A percentile compares a stretch with the other conserved stretches of the same genome.
Conservation (phyloP, 1,140 invertebrate species). For the Elysia chlorotica region DNA sequence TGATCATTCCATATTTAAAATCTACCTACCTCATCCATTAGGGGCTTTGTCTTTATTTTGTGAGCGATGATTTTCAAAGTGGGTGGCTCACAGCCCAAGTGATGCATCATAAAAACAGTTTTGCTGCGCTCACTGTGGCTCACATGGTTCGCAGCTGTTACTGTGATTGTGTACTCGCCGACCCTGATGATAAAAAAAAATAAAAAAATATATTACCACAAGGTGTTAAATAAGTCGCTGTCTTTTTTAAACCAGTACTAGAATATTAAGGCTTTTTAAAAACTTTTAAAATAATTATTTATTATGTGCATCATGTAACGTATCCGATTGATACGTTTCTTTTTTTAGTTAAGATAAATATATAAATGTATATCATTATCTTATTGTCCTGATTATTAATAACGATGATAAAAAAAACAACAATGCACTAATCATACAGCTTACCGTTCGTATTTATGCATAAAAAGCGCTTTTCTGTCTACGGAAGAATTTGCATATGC, state of each 20-base stretch:
- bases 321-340: too few species aligned
- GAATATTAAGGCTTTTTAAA: background rate
- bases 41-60: background rate
- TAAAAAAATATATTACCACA: background rate
- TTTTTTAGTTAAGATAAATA: background rate
- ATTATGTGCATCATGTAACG: background rate
- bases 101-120: slow-evolving; percentile 36
- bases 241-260: background rate
- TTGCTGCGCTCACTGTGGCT: slow-evolving; percentile 24
- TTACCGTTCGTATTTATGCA: too few species aligned
- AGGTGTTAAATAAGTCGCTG: background rate
- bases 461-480: background rate
- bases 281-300: background rate
- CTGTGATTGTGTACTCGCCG: slow-evolving; percentile 35
- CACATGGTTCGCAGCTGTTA: slow-evolving; percentile 39
- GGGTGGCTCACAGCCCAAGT: slow-evolving; percentile 37
- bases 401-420: background rate
- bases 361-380: background rate
- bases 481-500: background rate
- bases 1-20: background rate
- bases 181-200: slow-evolving; percentile 25
- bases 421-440: too few species aligned
- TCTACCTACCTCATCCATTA: background rate
- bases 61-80: slow-evolving; percentile 33
- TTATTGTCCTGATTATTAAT: background rate